Conservation (phyloP, 2,888 invertebrate genomes). For the Minunthozetes semirufus region DNA sequence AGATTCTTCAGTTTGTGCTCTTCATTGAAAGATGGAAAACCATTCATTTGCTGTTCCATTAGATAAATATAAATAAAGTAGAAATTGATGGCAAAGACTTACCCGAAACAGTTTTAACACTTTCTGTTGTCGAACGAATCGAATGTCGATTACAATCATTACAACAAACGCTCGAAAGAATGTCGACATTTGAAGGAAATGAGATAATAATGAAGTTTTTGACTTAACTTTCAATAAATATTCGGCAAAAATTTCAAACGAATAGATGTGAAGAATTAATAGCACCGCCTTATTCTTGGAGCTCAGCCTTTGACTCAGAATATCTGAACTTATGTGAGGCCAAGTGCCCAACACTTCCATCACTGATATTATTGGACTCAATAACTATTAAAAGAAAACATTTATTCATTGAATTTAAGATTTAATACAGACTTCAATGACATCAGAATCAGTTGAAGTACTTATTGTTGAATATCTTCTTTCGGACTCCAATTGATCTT, state of each 20-base stretch:
- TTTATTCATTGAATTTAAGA: too few species aligned
- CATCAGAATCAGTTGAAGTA: too few species aligned
- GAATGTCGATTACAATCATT: slow-evolving; percentile 20
- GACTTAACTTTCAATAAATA: slow-evolving; percentile 10
- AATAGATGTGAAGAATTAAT: slow-evolving; percentile 25
- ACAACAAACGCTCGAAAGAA: slow-evolving; percentile 17
- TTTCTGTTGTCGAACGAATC: slow-evolving; percentile 11
- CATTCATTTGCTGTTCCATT: neutral
- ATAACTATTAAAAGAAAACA: neutral
- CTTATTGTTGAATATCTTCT: too few species aligned
- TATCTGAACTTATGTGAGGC: slow-evolving; percentile 19
- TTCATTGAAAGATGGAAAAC: neutral
- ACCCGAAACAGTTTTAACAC: slow-evolving; percentile 17
- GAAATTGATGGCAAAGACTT: neutral
- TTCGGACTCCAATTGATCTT: too few species aligned
- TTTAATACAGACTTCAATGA: too few species aligned
- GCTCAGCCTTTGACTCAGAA: slow-evolving; percentile 21
- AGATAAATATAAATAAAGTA: neutral
- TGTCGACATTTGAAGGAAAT: slow-evolving; percentile 26
- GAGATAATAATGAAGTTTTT: slow-evolving; percentile 4
- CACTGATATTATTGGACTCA: slow-evolving; percentile 7
- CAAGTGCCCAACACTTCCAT: slow-evolving; percentile 25
- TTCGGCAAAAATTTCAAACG: slow-evolving; percentile 24
- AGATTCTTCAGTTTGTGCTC: neutral
- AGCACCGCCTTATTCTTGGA: slow-evolving; percentile 29